Base-by-base conservation (phyloP, 2,113 vertebrate species). In the Vimba vimba region DNA sequence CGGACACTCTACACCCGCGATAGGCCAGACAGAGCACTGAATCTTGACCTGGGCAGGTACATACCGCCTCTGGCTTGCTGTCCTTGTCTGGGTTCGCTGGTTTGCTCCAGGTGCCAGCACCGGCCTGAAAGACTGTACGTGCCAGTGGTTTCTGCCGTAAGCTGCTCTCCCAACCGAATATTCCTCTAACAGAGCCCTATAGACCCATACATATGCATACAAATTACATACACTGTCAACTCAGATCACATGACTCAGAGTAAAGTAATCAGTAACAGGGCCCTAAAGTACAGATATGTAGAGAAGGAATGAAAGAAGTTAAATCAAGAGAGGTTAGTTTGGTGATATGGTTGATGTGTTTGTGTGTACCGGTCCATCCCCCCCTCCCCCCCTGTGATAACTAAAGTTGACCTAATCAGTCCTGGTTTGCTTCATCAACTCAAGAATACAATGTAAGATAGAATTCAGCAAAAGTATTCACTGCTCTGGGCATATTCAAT, bases 81-180 rank as follows among this genome's bases (percentile, higher is more conserved):
- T 91, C 89, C 87, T 89, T 87, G 86, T 90, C 89, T 82, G 82
- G 76, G 85, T 3, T 86, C 81, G 80, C 1, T 69, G 91, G 89
- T 79, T 91, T 89, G 87, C 74, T 86, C 92, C 93, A 91, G 88
- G 86, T 87, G 77, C 76, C 88, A 64, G 66, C 85, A 87, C 93
- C 94, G 86, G 94, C 94, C 93, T 95, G 94, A 93, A 93, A 95
- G 87, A 95, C 50, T 76, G 91, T 89, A 33, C 95, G 93, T 87
- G 92, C 89, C 77, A 87, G 91, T 68, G 94, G 94, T 88, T 90
- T 94, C 92, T 94, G 92, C 57, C 94, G 93, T 81, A 94, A 93
- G 87, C 93, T 93, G 91, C 84, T 92, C 78, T 93, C 92, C 92
- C 92, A 92, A 89, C 91, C 94, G 86, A 17, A 92, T 90, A 88